These are phyloP conservation scores for Torymus aiolomorphi DNA, from an alignment of 2,888 invertebrate species.

Conservation along the genomic window DNA sequence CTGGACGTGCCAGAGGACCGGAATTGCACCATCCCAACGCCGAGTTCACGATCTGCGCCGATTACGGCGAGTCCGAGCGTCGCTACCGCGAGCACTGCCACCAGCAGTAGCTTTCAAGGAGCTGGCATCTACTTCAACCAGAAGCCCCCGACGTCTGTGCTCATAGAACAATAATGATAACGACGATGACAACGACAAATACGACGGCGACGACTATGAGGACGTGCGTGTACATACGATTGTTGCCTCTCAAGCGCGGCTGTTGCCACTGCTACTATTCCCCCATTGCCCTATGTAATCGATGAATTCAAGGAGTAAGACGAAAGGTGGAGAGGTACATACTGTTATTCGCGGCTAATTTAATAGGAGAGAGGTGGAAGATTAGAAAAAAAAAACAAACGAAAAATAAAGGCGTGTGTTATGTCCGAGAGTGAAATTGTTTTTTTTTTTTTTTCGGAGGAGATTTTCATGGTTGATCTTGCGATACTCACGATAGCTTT, in stretches of 20 bases:
- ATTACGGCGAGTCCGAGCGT: neutral
- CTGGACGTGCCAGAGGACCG: slow-evolving; percentile 43
- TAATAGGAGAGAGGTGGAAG: slow-evolving; percentile 23
- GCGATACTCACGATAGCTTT: slow-evolving; percentile 26
- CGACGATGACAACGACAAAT: slow-evolving; percentile 35
- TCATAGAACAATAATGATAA: slow-evolving; percentile 71
- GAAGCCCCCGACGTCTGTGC: slow-evolving; percentile 68
- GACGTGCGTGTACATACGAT: slow-evolving; percentile 43
- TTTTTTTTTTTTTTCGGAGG: slow-evolving; percentile 32
- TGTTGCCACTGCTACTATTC: slow-evolving; percentile 22
- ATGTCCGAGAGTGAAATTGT: slow-evolving; percentile 6
- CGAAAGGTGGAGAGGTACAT: slow-evolving; percentile 10
- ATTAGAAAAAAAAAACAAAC: slow-evolving; percentile 18
- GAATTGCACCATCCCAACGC: neutral
- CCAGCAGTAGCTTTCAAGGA: slow-evolving; percentile 68
- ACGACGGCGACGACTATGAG: slow-evolving; percentile 2
- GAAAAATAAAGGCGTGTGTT: slow-evolving; percentile 13
- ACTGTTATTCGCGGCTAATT: slow-evolving; percentile 31
- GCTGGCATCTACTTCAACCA: slow-evolving; percentile 70
- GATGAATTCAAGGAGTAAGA: neutral
- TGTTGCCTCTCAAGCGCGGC: slow-evolving; percentile 27
- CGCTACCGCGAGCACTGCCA: neutral
- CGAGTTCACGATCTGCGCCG: too few species aligned
- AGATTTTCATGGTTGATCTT: slow-evolving; percentile 17
- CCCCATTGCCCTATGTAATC: neutral